Conservation (phyloP, 2,888 invertebrate genomes). For the Acanthosoma haemorrhoidale region DNA sequence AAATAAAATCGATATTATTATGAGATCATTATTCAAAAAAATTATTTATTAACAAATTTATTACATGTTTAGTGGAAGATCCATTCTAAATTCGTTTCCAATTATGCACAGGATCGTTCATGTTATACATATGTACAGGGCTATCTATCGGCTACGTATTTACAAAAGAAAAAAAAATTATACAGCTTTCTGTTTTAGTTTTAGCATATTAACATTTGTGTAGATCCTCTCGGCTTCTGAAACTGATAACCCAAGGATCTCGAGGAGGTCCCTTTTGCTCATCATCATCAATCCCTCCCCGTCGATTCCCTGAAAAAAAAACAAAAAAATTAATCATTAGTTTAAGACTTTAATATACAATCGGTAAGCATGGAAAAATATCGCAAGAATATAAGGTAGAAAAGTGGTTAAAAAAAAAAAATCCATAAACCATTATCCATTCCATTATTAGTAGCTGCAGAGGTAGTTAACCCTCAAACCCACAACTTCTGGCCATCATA, state of each 20-base stretch:
- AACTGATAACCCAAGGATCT: slow-evolving; percentile 67
- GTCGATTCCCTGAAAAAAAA: slow-evolving; percentile 59
- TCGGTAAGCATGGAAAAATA: no score
- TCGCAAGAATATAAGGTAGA: no score
- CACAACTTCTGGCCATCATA: no score
- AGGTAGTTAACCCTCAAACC: no score
- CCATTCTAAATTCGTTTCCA: background rate
- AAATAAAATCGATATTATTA: background rate
- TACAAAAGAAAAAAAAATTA: background rate
- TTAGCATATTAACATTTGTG: slow-evolving; percentile 59
- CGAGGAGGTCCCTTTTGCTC: slow-evolving; percentile 73
- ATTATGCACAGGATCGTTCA: background rate
- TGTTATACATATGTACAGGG: background rate
- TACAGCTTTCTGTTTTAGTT: slow-evolving; percentile 50
- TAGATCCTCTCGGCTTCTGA: slow-evolving; percentile 81
- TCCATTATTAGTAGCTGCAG: no score
- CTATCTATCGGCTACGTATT: no score
- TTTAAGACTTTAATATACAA: no score
- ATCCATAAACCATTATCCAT: no score
- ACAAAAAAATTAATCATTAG: background rate
- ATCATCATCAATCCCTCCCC: slow-evolving; percentile 78
- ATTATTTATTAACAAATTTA: background rate
- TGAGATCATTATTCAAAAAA: slow-evolving; percentile 5
- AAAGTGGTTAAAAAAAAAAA: no score
- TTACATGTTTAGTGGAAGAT: background rate